A percentile compares a stretch with the other conserved stretches of the same genome.
Conservation (phyloP, 2,888 invertebrate species). For the Gandaritis pyraliata region DNA sequence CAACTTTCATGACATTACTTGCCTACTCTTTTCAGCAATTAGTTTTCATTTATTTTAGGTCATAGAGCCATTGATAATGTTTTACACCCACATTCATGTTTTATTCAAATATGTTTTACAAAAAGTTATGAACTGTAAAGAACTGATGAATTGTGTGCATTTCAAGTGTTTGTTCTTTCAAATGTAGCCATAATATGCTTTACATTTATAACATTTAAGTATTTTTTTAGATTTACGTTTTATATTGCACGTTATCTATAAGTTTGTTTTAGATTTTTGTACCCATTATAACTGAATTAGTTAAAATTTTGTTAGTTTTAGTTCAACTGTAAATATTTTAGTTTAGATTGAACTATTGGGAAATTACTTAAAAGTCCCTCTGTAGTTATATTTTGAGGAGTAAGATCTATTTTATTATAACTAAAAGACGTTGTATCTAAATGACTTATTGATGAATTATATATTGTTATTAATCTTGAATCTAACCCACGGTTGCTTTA, state of each 20-base stretch:
- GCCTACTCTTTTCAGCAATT: neutral
- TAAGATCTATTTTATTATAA: conserved; percentile 35
- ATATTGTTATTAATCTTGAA: conserved; percentile 45
- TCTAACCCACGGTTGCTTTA: conserved; percentile 27
- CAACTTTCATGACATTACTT: neutral
- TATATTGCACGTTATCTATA: conserved; percentile 3
- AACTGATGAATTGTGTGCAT: neutral
- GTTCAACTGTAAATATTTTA: conserved; percentile 3
- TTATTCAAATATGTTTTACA: neutral
- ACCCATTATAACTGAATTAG: conserved; percentile 12
- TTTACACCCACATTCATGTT: neutral
- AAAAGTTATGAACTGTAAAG: neutral
- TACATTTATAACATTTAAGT: conserved; percentile 1
- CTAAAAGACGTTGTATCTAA: conserved; percentile 38
- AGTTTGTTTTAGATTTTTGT: conserved; percentile 15
- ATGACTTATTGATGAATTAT: conserved; percentile 30
- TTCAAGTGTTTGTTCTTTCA: neutral
- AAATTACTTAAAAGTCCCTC: conserved; percentile 3
- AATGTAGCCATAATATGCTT: conserved; percentile 3
- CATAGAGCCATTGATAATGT: neutral
- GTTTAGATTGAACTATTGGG: conserved; percentile 12
- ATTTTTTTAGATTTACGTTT: conserved; percentile 21
- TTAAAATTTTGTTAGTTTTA: neutral
- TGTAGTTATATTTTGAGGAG: conserved; percentile 28
- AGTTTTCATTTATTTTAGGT: neutral